Evolutionary conservation across 2,888 invertebrate genomes (phyloP).

Genomic region (Pseudanteris insignis): DNA sequence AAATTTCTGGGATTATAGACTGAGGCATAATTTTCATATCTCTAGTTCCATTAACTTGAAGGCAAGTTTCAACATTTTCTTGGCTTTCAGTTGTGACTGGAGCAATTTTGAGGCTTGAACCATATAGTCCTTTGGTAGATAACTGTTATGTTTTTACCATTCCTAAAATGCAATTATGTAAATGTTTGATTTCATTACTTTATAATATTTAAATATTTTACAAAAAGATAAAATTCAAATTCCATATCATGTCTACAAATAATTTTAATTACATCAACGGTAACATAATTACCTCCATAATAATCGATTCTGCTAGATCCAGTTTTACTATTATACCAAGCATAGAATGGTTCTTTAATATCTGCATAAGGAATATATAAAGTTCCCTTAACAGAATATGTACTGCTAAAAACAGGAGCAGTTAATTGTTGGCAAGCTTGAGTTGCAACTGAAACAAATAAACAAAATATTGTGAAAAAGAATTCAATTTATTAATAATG

Average conservation of each 20-base stretch:
- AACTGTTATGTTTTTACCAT: conserved; percentile 94
- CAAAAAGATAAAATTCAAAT: conserved; percentile 2
- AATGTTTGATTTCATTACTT: too few relatives aligned
- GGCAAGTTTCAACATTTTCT: conserved; percentile 79
- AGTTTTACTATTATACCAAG: conserved; percentile 82
- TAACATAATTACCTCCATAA: conserved; percentile 82
- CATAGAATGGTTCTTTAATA: conserved; percentile 88
- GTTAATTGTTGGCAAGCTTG: conserved; percentile 8
- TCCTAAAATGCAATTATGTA: too few relatives aligned
- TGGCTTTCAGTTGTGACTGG: conserved; percentile 83
- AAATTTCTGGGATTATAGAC: conserved; percentile 82
- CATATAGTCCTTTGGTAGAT: conserved; percentile 71
- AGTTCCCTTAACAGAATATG: conserved; percentile 80
- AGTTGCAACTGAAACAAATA: conserved; percentile 31
- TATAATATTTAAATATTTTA: conserved; percentile 1
- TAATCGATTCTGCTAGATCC: conserved; percentile 91
- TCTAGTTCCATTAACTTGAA: conserved; percentile 82
- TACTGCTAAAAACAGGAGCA: conserved; percentile 75
- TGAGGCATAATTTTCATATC: conserved; percentile 75
- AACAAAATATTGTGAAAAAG: too few relatives aligned
- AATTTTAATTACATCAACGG: too few relatives aligned
- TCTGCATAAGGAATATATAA: conserved; percentile 93
- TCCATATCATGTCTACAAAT: too few relatives aligned
- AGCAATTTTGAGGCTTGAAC: conserved; percentile 82
- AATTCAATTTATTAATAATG: too few relatives aligned